These are phyloP conservation scores for Poecilus cupreus DNA, from an alignment of 2,888 invertebrate species.

Conservation along the genomic window DNA sequence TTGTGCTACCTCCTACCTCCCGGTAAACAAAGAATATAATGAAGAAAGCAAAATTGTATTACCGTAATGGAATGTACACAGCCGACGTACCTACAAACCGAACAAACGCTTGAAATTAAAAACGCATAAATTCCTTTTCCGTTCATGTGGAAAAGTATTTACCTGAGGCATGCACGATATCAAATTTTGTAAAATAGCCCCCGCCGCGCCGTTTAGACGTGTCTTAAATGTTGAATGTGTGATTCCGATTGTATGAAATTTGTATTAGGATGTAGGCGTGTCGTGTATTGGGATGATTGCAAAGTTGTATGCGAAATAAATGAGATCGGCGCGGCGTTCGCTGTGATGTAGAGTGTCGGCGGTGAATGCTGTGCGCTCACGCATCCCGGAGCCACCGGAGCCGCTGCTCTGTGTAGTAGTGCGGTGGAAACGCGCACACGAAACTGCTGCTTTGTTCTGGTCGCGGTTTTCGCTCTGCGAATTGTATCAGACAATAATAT, in stretches of 20 bases:
- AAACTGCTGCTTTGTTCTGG: conserved; percentile 39
- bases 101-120: conserved; percentile 27
- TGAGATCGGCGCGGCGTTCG: background rate
- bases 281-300: conserved; percentile 18
- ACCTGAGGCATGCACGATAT: background rate
- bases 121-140: conserved; percentile 41
- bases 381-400: background rate
- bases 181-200: too few species aligned
- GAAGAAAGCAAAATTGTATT: conserved; percentile 44
- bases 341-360: too few species aligned
- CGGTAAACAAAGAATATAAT: conserved; percentile 48
- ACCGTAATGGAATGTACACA: conserved; percentile 56
- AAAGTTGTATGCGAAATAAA: conserved; percentile 13
- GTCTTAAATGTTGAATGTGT: too few species aligned
- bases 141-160: conserved; percentile 40
- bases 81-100: background rate
- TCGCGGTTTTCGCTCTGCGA: conserved; percentile 47
- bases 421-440: background rate
- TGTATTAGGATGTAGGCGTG: conserved; percentile 12
- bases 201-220: too few species aligned
- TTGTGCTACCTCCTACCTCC: background rate
- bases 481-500: conserved; percentile 58
- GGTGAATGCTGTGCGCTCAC: background rate
- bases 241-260: too few species aligned
- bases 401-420: background rate